Evolutionary conservation across 1,140 invertebrate species (phyloP).

Genomic region (Leptestheria dahalacensis): DNA sequence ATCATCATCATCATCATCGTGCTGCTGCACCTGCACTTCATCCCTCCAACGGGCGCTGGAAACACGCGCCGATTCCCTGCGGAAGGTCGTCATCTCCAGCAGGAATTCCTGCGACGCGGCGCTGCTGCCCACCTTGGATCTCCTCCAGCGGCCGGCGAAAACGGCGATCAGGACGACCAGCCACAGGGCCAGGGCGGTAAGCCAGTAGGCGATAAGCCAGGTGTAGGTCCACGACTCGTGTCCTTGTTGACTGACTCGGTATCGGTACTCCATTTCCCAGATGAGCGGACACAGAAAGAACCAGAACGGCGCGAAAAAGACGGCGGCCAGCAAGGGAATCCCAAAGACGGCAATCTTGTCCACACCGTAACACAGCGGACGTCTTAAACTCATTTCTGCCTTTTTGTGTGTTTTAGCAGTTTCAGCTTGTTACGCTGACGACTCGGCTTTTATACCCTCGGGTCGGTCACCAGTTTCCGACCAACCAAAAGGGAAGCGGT

Average conservation of each 20-base stretch:
- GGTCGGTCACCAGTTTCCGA: too few species aligned
- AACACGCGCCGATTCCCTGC: background rate
- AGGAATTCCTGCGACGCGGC: background rate
- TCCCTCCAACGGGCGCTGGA: background rate
- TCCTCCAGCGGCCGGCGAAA: constrained; percentile 3
- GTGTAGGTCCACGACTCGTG: constrained; percentile 15
- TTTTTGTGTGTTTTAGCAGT: background rate
- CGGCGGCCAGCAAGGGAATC: constrained; percentile 16
- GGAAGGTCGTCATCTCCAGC: background rate
- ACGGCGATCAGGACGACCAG: constrained; percentile 21
- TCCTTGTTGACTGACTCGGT: background rate
- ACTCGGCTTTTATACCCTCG: too few species aligned
- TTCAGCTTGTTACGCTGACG: too few species aligned
- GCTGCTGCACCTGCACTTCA: too few species aligned
- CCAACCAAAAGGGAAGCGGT: too few species aligned
- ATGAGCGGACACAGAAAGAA: constrained; percentile 27
- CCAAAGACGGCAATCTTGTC: background rate
- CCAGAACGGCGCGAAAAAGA: constrained; percentile 30
- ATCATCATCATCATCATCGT: too few species aligned
- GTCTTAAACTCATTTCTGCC: background rate
- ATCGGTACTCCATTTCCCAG: constrained; percentile 15
- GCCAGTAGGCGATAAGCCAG: constrained; percentile 24
- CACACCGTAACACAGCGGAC: background rate
- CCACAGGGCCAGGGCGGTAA: constrained; percentile 26
- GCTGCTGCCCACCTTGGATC: background rate